These are phyloP conservation scores for Sula dactylatra DNA, from an alignment of 2,113 vertebrate genomes.

Conservation along the genomic window DNA sequence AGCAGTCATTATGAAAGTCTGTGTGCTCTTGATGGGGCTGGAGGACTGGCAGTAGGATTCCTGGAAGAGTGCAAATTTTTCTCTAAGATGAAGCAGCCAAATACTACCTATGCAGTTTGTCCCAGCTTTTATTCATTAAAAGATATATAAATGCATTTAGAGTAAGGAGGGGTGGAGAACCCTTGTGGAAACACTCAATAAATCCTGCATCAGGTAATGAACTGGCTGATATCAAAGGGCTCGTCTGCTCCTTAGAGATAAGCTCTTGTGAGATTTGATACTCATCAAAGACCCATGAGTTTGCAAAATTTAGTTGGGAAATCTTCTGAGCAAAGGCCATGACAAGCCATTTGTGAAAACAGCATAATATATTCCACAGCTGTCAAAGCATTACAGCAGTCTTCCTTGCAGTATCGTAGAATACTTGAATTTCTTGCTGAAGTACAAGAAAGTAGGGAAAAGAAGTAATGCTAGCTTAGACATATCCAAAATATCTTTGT, in stretches of 20 bases:
- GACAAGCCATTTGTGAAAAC: not conserved
- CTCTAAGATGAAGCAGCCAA: not conserved
- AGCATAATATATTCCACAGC: not conserved
- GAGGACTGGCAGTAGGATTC: not conserved
- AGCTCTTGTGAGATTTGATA: not conserved
- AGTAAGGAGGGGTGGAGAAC: not conserved
- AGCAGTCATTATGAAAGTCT: slow-evolving; percentile 24
- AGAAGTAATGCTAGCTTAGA: not conserved
- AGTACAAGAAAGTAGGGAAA: not conserved
- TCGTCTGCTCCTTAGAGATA: not conserved
- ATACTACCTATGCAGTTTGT: not conserved
- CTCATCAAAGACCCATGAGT: not conserved
- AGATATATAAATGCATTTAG: slow-evolving; percentile 30
- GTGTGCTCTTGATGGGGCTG: not conserved
- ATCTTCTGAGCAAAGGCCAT: not conserved
- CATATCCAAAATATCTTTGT: not conserved
- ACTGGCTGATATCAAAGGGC: not conserved
- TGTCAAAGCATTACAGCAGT: not conserved
- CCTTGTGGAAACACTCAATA: slow-evolving; percentile 36
- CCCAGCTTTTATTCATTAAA: slow-evolving; percentile 25
- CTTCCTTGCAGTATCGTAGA: not conserved
- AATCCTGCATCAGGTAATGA: slow-evolving; percentile 32
- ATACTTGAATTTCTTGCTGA: not conserved
- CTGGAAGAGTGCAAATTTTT: slow-evolving; percentile 29
- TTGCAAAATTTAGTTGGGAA: not conserved